A percentile compares a stretch with the other conserved stretches of the same genome.
phyloP scores from a whole-genome alignment of 2,113 vertebrate genomes.

The Zeus faber region DNA sequence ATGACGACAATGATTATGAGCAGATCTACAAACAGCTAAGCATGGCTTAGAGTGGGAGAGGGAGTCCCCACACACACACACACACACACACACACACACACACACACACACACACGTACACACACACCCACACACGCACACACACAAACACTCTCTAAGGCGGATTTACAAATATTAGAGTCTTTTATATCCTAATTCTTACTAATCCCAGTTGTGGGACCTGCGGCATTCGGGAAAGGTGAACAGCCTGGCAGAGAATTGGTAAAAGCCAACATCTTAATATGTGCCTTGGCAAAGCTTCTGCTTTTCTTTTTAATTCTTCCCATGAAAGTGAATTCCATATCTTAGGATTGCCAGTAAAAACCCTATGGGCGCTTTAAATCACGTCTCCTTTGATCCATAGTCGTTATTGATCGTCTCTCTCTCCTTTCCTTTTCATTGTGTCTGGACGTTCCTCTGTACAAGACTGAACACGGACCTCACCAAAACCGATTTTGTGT shows the following conservation, averaged over 20 bases:
- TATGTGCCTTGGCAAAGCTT: no score
- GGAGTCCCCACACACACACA: conserved; percentile 43
- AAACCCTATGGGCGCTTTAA: no score
- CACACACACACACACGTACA: conserved; percentile 1
- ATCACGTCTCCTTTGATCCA: no score
- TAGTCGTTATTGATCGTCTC: no score
- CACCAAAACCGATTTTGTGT: no score
- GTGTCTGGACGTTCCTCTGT: no score
- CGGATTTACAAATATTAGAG: conserved; percentile 42
- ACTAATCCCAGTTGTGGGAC: conserved; percentile 20
- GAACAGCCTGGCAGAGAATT: neutral
- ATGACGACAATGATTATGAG: conserved; percentile 50
- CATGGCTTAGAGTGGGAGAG: conserved; percentile 39
- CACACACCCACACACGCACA: conserved; percentile 1
- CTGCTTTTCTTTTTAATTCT: no score
- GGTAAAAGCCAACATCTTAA: no score
- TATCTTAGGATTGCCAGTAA: no score
- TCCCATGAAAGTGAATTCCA: no score
- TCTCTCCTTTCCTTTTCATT: no score
- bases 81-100: conserved; percentile 7
- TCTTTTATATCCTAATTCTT: conserved; percentile 27
- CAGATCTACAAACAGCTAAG: conserved; percentile 50
- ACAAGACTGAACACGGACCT: no score
- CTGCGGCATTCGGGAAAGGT: conserved; percentile 14
- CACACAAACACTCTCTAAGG: conserved; percentile 20